Evolutionary conservation across 2,797 vertebrate species (phyloP).

Genomic region (Tragopan temminckii): DNA sequence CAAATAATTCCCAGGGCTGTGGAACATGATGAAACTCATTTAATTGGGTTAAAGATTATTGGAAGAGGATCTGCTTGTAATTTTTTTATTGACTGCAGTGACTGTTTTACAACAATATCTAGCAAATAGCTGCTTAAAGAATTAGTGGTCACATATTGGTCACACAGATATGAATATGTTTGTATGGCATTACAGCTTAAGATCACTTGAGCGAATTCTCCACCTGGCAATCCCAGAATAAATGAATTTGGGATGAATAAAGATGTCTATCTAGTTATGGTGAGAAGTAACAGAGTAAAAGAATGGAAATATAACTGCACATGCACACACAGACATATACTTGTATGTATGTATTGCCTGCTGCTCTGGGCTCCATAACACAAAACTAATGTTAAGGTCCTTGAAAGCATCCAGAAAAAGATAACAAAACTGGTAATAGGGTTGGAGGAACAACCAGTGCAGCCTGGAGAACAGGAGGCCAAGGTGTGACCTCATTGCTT

Average conservation of each 20-base stretch:
- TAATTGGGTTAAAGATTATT: neutral
- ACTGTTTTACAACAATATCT: neutral
- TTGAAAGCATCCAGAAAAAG: neutral
- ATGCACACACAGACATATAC: neutral
- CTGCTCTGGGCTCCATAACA: neutral
- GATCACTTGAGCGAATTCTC: neutral
- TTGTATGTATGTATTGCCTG: neutral
- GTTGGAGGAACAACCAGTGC: neutral
- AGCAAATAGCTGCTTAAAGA: neutral
- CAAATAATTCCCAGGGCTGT: neutral
- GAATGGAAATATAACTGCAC: neutral
- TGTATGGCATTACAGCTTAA: neutral
- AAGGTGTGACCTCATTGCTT: neutral
- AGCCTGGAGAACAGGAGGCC: neutral
- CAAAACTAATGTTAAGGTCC: neutral
- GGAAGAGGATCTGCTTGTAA: neutral
- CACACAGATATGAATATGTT: neutral
- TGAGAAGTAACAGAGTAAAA: neutral
- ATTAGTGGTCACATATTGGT: accelerated
- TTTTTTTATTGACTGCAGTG: neutral
- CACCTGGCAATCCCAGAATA: neutral
- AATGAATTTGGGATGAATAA: too few species aligned
- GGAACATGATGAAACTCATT: neutral
- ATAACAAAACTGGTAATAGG: neutral
- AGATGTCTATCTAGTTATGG: neutral